Base-by-base conservation (phyloP, 2,888 invertebrate genomes). In the Morpho deidamia region DNA sequence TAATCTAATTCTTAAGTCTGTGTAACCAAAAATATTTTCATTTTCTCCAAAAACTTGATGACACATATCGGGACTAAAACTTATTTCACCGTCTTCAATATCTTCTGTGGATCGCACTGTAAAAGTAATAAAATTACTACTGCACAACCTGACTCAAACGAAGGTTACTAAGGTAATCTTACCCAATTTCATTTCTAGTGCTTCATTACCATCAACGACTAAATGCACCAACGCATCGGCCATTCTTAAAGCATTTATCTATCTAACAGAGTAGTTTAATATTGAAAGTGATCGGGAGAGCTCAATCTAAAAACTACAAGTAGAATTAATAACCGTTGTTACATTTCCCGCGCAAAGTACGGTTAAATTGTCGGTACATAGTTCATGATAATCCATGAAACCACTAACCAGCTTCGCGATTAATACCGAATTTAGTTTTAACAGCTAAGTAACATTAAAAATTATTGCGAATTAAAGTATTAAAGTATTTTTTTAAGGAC, bases 21-120 rank as follows among this genome's bases (percentile, higher is more conserved):
- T 93, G 76, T 97, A 99, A 3, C 99, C 99, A 89, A 97, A 98
- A 76, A 99, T 97, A 59, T 93, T 95, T 85, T 99, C 99, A 69
- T 93, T 94, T 64, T 96, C 95, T 7, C 97, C 97, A 80, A 97
- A 98, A 54, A 98, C 94, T 83, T 98, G 98, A 89, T 98, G 97
- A 49, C 96, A 95, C 95, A 97, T 97, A 53, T 94, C 94, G 0
- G 97, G 97, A 38, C 92, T 89, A 72, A 97, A 97, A 37, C 88
- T 84, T 8, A 84, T 78, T 1, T 88, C 83, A 35, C 93, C 92
- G 78, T 94, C 91, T 58, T 93, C 91, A 37, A 96, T 76, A 76
- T 96, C 95, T 38, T 91, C 79, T 14, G 85, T 78, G 56, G 83
- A 81, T 49, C 94, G 91, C 47, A 95, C 93, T 92, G 11, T 12